Percentiles rank a stretch among this genome's conserved stretches.
phyloP scores from a whole-genome alignment of 2,888 invertebrate genomes.

The Heliconius sara region DNA sequence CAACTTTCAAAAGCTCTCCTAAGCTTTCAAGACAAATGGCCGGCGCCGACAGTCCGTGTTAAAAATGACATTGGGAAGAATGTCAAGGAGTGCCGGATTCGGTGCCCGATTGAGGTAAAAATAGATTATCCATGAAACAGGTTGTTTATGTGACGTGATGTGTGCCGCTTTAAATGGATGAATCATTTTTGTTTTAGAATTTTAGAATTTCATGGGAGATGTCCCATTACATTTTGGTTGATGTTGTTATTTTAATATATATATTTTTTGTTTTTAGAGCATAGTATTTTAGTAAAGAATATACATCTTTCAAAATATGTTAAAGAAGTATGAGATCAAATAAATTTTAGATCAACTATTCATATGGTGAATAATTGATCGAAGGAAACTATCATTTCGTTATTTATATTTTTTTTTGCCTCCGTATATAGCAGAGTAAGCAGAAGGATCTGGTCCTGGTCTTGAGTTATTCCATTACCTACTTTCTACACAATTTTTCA shows the following conservation, averaged over 20 bases:
- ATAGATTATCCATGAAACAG: conserved; percentile 34
- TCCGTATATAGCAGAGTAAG: no score
- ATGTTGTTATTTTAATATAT: background rate
- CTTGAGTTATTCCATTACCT: background rate
- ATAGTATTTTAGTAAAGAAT: no score
- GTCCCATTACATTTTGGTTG: background rate
- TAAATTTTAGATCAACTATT: no score
- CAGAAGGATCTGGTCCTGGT: background rate
- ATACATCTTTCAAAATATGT: no score
- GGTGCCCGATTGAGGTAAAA: conserved; percentile 27
- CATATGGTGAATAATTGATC: no score
- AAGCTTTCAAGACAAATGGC: conserved; percentile 29
- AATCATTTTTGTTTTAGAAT: conserved; percentile 12
- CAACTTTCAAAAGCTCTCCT: conserved; percentile 19
- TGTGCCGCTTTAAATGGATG: conserved; percentile 22
- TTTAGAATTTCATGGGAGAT: background rate
- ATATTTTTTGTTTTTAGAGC: no score
- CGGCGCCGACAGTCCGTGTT: conserved; percentile 28
- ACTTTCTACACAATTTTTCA: background rate
- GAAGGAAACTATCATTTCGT: no score
- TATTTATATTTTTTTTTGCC: no score
- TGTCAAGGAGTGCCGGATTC: conserved; percentile 34
- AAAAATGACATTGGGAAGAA: conserved; percentile 33
- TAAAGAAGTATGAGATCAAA: no score
- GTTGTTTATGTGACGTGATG: conserved; percentile 26